phyloP scores from a whole-genome alignment of 2,888 invertebrate genomes.

The Eilema depressum region DNA sequence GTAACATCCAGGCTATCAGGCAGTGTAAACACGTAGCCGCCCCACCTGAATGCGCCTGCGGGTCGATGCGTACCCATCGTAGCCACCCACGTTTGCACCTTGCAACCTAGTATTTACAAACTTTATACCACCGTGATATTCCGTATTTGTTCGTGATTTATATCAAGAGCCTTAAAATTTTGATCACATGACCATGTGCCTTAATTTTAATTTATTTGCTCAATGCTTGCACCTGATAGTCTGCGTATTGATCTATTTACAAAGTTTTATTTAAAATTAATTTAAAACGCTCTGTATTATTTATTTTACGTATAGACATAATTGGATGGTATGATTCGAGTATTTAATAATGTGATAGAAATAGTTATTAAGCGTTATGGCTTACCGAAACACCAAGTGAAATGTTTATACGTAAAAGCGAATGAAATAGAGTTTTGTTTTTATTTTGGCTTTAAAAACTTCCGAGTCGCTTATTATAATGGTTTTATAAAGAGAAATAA shows the following conservation, averaged over 20 bases:
- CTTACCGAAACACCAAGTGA: slow-evolving; percentile 36
- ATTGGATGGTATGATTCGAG: slow-evolving; percentile 36
- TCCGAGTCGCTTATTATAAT: slow-evolving; percentile 38
- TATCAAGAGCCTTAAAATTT: slow-evolving; percentile 58
- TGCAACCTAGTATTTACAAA: slow-evolving; percentile 54
- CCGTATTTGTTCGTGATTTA: slow-evolving; percentile 51
- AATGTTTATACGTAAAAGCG: slow-evolving; percentile 44
- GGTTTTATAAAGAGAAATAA: slow-evolving; percentile 44
- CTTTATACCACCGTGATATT: slow-evolving; percentile 64
- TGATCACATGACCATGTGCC: slow-evolving; percentile 78
- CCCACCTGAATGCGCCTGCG: slow-evolving; percentile 10
- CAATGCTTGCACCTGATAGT: slow-evolving; percentile 78
- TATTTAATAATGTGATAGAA: slow-evolving; percentile 49
- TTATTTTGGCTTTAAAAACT: slow-evolving; percentile 48
- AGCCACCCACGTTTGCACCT: slow-evolving; percentile 41
- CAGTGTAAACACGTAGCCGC: slow-evolving; percentile 48
- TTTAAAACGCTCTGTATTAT: slow-evolving; percentile 44
- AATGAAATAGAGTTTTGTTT: slow-evolving; percentile 40
- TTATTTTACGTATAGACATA: slow-evolving; percentile 48
- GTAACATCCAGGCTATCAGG: slow-evolving; percentile 75
- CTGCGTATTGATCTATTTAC: slow-evolving; percentile 65
- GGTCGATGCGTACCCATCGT: slow-evolving; percentile 28
- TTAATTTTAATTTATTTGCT: slow-evolving; percentile 81
- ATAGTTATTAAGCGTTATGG: slow-evolving; percentile 41
- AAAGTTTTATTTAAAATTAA: slow-evolving; percentile 41